Evolutionary conservation across 2,797 vertebrate species (phyloP).

Genomic region (Phylloscopus collybita): DNA sequence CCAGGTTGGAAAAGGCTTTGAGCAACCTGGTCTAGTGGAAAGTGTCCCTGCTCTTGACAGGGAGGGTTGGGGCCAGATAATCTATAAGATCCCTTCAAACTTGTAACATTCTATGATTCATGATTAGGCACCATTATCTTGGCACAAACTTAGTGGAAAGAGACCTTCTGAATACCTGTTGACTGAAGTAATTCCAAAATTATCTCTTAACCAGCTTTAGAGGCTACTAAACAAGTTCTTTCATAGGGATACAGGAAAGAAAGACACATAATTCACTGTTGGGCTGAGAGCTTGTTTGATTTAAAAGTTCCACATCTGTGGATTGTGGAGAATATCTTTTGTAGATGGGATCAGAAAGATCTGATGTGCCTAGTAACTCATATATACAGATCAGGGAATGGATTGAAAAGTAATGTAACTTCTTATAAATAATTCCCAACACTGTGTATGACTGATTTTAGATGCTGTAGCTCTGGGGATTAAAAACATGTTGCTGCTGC

Average conservation of each 20-base stretch:
- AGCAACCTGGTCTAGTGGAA: neutral
- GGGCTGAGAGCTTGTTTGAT: neutral
- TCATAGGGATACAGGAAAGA: neutral
- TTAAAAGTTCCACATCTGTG: neutral
- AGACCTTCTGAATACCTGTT: neutral
- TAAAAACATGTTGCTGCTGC: neutral
- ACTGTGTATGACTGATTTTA: neutral
- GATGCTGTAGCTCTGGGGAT: neutral
- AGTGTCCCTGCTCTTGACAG: neutral
- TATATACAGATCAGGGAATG: rapidly evolving
- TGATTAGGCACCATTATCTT: neutral
- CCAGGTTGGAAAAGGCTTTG: neutral
- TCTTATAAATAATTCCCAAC: neutral
- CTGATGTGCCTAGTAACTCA: neutral
- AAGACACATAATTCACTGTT: neutral
- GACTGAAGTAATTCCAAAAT: neutral
- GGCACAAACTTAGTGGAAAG: neutral
- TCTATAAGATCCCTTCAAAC: neutral
- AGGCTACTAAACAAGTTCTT: neutral
- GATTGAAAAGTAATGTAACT: neutral
- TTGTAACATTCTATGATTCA: neutral
- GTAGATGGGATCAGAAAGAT: neutral
- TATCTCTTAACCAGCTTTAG: neutral
- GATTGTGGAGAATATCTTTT: neutral
- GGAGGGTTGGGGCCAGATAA: neutral